Base-by-base conservation (phyloP, 2,888 invertebrate species). In the Sphaerophoria rueppellii region DNA sequence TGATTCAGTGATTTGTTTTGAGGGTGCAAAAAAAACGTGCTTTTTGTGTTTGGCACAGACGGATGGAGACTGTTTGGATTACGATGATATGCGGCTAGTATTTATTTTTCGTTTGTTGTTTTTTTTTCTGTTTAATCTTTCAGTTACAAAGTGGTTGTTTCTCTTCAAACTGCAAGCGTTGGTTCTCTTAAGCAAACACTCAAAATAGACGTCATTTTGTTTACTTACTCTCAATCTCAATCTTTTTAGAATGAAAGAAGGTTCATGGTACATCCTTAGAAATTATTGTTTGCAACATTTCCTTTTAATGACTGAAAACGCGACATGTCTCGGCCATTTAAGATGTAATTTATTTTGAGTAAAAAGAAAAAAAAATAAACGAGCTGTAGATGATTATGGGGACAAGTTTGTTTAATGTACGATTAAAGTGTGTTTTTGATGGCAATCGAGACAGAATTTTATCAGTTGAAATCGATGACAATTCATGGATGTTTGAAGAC, bases 11-110 rank as follows among this genome's bases (percentile, higher is more conserved):
- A 78, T 73, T 73, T 77, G 67, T 73, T 82, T 78, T 69, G 37
- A 24, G 67, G 57, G 6, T 37, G 35, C 40, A 40, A 40, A 43
- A 50, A 69, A 72, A 82, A 82, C 82, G 82, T 82, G 82, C 78
- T 82, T 58, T 69, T 24, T 24, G 24, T 82, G 57, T 79, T 82
- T 74, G 65, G 79, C 12, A 50, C 46, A 65, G 67, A 67, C 43
- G 54, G 60, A 50, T 63, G 65, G 37, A 69, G 61, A 69, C 54
- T 67, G 50, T 78, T 82, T 48, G 77, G 65, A 46, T 58, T 48
- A 52, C 37, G 60, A 60, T 9, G 43, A 71, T 24, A 24, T 61
- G 32, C 61, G 43, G 61, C n/a, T 55, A 34, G 71, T 78, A 65
- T 78, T 65, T 58, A 73, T 37, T 61, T 40, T 40, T 52, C 54